Conservation (phyloP, 2,113 vertebrate species). For the Phaethornis superciliosus region DNA sequence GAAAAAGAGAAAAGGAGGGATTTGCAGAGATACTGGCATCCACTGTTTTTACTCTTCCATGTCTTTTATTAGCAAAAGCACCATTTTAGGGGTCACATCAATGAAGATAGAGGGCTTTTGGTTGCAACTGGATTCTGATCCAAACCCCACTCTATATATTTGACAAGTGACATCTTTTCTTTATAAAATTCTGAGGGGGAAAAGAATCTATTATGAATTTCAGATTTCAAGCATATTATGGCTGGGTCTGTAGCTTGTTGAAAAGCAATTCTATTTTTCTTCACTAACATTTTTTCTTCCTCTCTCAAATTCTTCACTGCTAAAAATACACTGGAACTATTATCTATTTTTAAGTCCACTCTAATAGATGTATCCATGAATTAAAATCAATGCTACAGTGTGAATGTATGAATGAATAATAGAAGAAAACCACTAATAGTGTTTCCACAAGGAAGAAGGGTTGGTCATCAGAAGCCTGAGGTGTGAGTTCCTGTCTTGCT, state of each 20-base stretch:
- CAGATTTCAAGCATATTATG: not conserved
- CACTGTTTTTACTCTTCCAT: not conserved
- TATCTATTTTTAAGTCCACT: not conserved
- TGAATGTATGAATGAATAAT: not conserved
- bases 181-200: not conserved
- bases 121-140: not conserved
- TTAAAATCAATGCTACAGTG: not conserved
- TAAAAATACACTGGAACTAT: not conserved
- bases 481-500: not conserved
- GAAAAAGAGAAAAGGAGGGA: not conserved
- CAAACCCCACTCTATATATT: not conserved
- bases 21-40: not conserved
- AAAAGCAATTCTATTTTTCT: not conserved
- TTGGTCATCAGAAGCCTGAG: not conserved
- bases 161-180: not conserved
- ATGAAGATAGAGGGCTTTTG: not conserved
- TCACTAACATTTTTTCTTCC: not conserved
- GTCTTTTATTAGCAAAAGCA: not conserved
- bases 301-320: not conserved
- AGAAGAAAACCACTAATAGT: not conserved
- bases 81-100: not conserved
- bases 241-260: not conserved
- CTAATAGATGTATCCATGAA: not conserved
- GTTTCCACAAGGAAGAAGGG: not conserved
- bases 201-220: not conserved